These are phyloP conservation scores for Drosophila differens DNA, from an alignment of 2,888 invertebrate species.

Conservation along the genomic window DNA sequence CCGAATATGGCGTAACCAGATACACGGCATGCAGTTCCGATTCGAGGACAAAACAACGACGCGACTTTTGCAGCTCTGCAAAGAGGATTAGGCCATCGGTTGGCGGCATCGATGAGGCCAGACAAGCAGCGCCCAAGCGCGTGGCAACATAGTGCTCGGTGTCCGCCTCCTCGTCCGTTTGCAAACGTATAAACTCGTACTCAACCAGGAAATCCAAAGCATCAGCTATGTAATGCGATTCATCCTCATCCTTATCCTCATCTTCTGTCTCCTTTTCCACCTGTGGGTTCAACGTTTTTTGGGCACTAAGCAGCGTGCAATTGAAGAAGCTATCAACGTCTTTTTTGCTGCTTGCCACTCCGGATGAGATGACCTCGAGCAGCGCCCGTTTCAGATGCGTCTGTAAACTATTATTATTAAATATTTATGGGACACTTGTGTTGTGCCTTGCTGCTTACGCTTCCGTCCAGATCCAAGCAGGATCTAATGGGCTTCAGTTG, in stretches of 20 bases:
- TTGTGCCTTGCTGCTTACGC: slow-evolving; percentile 68
- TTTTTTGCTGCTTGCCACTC: slow-evolving; percentile 89
- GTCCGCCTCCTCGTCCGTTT: slow-evolving; percentile 85
- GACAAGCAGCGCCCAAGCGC: slow-evolving; percentile 95
- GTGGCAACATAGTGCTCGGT: slow-evolving; percentile 90
- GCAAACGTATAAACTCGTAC: slow-evolving; percentile 92
- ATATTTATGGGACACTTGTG: background rate
- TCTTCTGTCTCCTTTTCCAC: background rate
- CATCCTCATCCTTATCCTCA: slow-evolving; percentile 31
- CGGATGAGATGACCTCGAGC: slow-evolving; percentile 94
- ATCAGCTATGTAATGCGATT: slow-evolving; percentile 84
- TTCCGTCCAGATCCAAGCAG: slow-evolving; percentile 90
- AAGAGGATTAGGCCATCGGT: slow-evolving; percentile 96
- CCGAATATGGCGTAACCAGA: slow-evolving; percentile 96
- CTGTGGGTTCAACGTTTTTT: slow-evolving; percentile 54
- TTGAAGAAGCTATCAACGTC: slow-evolving; percentile 92
- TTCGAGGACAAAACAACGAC: slow-evolving; percentile 95
- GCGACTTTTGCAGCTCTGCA: slow-evolving; percentile 94
- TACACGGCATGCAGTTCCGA: slow-evolving; percentile 98
- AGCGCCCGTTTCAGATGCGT: slow-evolving; percentile 90
- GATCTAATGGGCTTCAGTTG: slow-evolving; percentile 91
- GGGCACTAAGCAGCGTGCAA: slow-evolving; percentile 89
- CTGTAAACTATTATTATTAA: slow-evolving; percentile 48
- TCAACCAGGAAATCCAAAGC: slow-evolving; percentile 90
- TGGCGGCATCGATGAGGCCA: slow-evolving; percentile 97